A percentile compares a stretch with the other conserved stretches of the same genome.
phyloP scores from a whole-genome alignment of 2,888 invertebrate genomes.

The Ormia ochracea region DNA sequence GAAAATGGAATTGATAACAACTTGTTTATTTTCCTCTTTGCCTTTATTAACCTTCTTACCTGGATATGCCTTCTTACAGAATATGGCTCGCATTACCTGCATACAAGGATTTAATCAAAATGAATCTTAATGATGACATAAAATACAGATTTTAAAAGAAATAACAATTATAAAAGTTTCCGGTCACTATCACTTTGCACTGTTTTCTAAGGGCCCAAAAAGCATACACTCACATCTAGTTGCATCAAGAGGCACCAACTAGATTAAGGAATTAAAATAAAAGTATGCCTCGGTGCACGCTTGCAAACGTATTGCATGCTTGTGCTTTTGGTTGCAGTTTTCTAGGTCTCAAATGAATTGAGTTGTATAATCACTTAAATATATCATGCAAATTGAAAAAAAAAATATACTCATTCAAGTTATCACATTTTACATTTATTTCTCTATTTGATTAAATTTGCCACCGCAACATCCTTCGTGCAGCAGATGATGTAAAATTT shows the following conservation, averaged over 20 bases:
- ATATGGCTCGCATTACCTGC: no score
- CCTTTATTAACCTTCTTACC: no score
- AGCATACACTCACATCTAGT: conserved; percentile 24
- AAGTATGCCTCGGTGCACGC: background rate
- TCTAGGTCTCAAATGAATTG: conserved; percentile 35
- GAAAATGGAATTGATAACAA: no score
- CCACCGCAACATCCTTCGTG: background rate
- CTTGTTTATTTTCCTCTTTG: no score
- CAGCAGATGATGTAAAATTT: background rate
- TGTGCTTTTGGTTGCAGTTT: conserved; percentile 18
- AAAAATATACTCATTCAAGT: conserved; percentile 20
- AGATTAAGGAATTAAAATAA: conserved; percentile 34
- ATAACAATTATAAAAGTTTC: background rate
- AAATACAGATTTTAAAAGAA: background rate
- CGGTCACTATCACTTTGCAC: background rate
- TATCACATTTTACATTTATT: background rate
- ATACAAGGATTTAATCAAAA: no score
- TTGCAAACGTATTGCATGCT: conserved; percentile 7
- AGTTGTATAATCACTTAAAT: conserved; percentile 30
- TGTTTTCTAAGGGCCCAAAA: background rate
- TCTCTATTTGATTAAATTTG: background rate
- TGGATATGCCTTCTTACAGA: no score
- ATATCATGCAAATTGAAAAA: background rate
- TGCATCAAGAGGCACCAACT: conserved; percentile 11
- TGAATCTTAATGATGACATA: no score